Conservation (phyloP, 1,140 invertebrate species). For the Atopsyche davidsoni region DNA sequence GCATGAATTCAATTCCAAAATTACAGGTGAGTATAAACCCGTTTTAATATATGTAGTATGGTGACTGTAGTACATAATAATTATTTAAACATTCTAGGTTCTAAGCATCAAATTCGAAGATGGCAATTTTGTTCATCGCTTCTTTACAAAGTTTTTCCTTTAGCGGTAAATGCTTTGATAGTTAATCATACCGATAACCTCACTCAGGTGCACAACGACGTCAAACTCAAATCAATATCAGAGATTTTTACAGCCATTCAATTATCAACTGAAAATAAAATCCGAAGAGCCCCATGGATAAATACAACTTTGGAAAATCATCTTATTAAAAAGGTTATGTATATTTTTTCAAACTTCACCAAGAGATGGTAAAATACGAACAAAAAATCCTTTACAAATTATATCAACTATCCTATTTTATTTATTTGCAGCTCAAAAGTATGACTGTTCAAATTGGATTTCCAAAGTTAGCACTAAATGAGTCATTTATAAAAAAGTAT, state of each 20-base stretch:
- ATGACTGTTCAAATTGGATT: slow-evolving; percentile 10
- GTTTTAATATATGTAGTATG: neutral
- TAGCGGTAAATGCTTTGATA: slow-evolving; percentile 8
- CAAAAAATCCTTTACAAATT: no score
- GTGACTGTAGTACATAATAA: neutral
- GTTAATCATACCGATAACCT: slow-evolving; percentile 2
- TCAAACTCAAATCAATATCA: neutral
- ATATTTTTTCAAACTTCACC: no score
- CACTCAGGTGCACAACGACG: neutral
- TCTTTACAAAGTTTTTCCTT: slow-evolving; percentile 10
- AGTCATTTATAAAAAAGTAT: slow-evolving; percentile 41
- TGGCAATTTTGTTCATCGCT: slow-evolving; percentile 12
- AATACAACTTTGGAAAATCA: neutral
- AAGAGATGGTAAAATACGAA: no score
- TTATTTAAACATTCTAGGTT: slow-evolving; percentile 7
- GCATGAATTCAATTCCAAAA: slow-evolving; percentile 2
- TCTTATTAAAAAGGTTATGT: slow-evolving; percentile 12
- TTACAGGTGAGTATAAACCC: slow-evolving; percentile 16
- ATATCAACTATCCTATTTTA: no score
- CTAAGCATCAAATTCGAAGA: slow-evolving; percentile 2
- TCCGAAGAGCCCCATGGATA: slow-evolving; percentile 7
- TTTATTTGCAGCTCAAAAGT: slow-evolving; percentile 5
- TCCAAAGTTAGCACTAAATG: slow-evolving; percentile 23
- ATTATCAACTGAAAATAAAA: slow-evolving; percentile 1
- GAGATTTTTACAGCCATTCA: slow-evolving; percentile 9